Base-by-base conservation (phyloP, 2,113 vertebrate genomes). In the Cromileptes altivelis region DNA sequence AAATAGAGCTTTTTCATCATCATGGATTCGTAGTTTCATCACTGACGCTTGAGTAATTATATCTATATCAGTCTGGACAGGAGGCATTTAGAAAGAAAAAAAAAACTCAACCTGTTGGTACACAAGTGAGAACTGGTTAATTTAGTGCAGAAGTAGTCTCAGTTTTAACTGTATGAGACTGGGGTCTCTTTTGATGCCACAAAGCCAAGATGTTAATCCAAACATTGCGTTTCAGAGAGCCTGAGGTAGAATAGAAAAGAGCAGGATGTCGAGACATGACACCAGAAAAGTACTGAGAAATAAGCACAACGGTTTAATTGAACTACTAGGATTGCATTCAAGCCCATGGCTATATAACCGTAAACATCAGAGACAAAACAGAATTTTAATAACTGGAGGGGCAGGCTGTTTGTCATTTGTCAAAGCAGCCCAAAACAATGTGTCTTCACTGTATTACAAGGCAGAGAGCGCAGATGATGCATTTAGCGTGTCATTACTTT, bases 391-490 rank as follows among this genome's bases (percentile, higher is more conserved):
- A 89, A 88, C 81, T 78, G 27, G 55, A 74, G 71, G 75, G 52
- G 27, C 63, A 78, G 70, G 62, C 85, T 88, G 79, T 80, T 70
- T 82, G 86, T 87, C 82, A 75, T 91, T 91, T 89, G 80, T 88
- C 83, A 88, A 71, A 82, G 70, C 73, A 75, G 55, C 67, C 77
- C 56, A 70, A 78, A 87, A 88, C 79, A 80, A 81, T 73, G 71
- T 57, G 70, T 74, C 75, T 79, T 70, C 63, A 53, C 49, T 76
- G 81, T 27, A 69, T 88, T 83, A 81, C 68, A 64, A 83, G 70
- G 71, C 78, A 90, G 71, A 57, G 83, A 78, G 71, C 6, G 1
- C 42, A 80, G 58, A 73, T 84, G 78, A 85, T 90, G 61, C 76
- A 85, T 86, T 84, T 72, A 75, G 50, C 6, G 1, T 76, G 71